Evolutionary conservation across 2,113 vertebrate genomes (phyloP).

Genomic region (Pachypanchax playfairii): DNA sequence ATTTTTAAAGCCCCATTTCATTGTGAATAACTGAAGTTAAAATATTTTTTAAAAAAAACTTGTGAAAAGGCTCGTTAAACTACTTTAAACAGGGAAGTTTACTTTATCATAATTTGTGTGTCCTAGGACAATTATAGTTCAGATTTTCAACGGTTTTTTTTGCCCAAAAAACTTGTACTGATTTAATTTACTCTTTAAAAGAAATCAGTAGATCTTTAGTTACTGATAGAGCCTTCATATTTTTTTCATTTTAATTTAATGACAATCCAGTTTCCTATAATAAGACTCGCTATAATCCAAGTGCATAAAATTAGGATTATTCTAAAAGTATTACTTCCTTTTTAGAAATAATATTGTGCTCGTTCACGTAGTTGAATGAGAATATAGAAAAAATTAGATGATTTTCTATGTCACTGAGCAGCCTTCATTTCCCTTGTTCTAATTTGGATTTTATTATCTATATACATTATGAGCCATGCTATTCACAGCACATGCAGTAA

Average conservation of each 20-base stretch:
- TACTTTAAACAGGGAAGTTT: slow-evolving; percentile 6
- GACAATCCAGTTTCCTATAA: background rate
- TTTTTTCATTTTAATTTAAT: background rate
- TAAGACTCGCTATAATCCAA: background rate
- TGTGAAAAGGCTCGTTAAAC: slow-evolving; percentile 16
- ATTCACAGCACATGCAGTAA: background rate
- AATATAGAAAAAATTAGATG: background rate
- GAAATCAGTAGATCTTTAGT: background rate
- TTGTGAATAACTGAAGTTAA: slow-evolving; percentile 38
- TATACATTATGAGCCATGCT: background rate
- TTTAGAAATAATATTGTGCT: background rate
- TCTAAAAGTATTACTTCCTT: background rate
- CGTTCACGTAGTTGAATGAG: background rate
- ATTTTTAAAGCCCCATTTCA: slow-evolving; percentile 57
- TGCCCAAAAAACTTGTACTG: too few relatives aligned
- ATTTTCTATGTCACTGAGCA: slow-evolving; percentile 5
- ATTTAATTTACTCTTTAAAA: too few relatives aligned
- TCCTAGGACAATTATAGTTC: background rate
- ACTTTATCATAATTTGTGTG: too few relatives aligned
- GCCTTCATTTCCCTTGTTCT: slow-evolving; percentile 6
- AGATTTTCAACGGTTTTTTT: background rate
- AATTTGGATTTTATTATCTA: slow-evolving; percentile 11
- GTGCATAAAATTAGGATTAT: background rate
- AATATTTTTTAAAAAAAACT: slow-evolving; percentile 34
- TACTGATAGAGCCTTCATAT: background rate